A percentile compares a stretch with the other conserved stretches of the same genome.
phyloP scores from a whole-genome alignment of 35 echinoderm and acorn worm genomes.

The Apostichopus parvimensis region DNA sequence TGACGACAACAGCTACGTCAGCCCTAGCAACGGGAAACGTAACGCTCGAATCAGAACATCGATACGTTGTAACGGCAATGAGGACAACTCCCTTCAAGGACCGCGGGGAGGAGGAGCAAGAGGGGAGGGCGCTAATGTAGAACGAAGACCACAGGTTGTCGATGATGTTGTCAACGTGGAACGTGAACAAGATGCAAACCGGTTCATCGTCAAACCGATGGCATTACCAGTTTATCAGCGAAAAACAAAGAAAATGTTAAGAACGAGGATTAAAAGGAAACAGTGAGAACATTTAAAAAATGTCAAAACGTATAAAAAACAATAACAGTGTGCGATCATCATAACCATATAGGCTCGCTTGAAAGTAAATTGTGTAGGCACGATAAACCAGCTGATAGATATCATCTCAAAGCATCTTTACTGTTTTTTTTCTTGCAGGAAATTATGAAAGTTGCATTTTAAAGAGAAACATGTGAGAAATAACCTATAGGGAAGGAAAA shows the following conservation, averaged over 20 bases:
- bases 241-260: conserved; percentile 5
- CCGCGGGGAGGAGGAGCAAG: background rate
- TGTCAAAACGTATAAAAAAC: too few species aligned
- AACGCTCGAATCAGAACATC: background rate
- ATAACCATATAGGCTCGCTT: too few species aligned
- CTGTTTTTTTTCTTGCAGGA: too few species aligned
- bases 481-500: too few species aligned
- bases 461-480: too few species aligned
- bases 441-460: too few species aligned
- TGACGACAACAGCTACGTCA: conserved; percentile 30
- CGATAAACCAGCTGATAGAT: too few species aligned
- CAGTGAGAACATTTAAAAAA: too few species aligned
- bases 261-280: background rate
- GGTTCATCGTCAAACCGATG: background rate
- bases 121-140: background rate
- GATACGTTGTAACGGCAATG: background rate
- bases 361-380: too few species aligned
- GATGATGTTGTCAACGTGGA: background rate
- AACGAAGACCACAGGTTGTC: background rate
- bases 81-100: background rate
- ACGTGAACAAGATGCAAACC: too few species aligned
- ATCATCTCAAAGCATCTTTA: too few species aligned
- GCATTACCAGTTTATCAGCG: conserved; percentile 10
- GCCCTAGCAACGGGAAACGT: background rate
- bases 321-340: too few species aligned